These are phyloP conservation scores for Sinocyclocheilus grahami DNA, from an alignment of 2,113 vertebrate species.

Conservation along the genomic window DNA sequence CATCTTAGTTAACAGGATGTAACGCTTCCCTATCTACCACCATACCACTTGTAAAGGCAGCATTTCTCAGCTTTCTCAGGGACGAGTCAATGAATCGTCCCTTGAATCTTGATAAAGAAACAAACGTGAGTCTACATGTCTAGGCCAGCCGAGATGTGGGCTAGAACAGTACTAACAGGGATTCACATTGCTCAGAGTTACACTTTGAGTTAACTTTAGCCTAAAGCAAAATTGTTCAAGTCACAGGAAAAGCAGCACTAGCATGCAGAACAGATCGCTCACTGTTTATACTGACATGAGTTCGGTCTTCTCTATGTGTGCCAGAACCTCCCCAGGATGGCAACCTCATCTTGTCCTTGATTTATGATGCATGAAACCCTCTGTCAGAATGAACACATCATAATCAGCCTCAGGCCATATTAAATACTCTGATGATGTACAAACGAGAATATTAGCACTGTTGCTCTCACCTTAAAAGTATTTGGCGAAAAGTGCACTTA, in stretches of 20 bases:
- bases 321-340: conserved; percentile 2
- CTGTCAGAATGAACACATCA: not conserved
- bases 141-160: not conserved
- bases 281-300: not conserved
- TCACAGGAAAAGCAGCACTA: not conserved
- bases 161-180: not conserved
- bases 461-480: not conserved
- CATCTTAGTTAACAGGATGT: not conserved
- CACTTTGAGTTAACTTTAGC: conserved; percentile 4
- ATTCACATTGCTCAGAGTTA: not conserved
- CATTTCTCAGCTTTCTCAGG: not conserved
- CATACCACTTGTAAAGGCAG: not conserved
- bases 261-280: not conserved
- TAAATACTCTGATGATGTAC: not conserved
- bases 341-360: not conserved
- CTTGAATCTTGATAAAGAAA: conserved; percentile 28
- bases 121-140: conserved; percentile 19
- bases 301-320: not conserved
- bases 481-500: conserved; percentile 8
- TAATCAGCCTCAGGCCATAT: not conserved
- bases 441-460: not conserved
- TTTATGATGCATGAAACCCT: conserved; percentile 23
- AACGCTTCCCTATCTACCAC: not conserved
- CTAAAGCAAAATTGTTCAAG: not conserved
- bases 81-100: not conserved